These are phyloP conservation scores for Avahi laniger DNA, from an alignment of 2,797 vertebrate species.

Conservation along the genomic window DNA sequence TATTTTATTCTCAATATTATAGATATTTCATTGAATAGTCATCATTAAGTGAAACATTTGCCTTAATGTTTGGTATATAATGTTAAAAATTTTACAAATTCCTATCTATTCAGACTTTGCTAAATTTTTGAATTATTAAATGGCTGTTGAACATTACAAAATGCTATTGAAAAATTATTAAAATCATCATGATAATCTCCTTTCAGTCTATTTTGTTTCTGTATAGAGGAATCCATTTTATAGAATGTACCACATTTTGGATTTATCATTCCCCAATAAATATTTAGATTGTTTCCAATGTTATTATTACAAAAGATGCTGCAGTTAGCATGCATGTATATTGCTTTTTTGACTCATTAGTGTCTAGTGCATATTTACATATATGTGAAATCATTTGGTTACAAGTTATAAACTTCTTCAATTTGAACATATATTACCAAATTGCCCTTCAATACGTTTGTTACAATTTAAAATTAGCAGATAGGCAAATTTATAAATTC, in stretches of 20 bases:
- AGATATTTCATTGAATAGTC: neutral
- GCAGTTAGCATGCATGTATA: neutral
- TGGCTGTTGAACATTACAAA: neutral
- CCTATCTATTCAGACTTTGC: neutral
- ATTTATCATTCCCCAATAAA: neutral
- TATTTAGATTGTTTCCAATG: neutral
- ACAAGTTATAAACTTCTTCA: neutral
- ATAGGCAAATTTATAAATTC: neutral
- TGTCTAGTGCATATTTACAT: neutral
- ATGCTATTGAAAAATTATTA: neutral
- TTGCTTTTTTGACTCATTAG: neutral
- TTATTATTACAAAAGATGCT: neutral
- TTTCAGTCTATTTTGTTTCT: neutral
- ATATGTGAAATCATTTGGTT: neutral
- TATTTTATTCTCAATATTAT: neutral
- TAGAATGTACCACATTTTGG: neutral
- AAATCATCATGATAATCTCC: neutral
- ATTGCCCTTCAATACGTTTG: neutral
- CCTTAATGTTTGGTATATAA: neutral
- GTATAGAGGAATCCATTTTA: neutral
- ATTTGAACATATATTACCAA: neutral
- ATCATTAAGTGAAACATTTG: neutral
- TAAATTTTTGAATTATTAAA: neutral
- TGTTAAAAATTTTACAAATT: neutral
- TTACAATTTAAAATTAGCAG: neutral